Evolutionary conservation across 2,113 vertebrate species (phyloP).

Genomic region (Nipponia nippon): DNA sequence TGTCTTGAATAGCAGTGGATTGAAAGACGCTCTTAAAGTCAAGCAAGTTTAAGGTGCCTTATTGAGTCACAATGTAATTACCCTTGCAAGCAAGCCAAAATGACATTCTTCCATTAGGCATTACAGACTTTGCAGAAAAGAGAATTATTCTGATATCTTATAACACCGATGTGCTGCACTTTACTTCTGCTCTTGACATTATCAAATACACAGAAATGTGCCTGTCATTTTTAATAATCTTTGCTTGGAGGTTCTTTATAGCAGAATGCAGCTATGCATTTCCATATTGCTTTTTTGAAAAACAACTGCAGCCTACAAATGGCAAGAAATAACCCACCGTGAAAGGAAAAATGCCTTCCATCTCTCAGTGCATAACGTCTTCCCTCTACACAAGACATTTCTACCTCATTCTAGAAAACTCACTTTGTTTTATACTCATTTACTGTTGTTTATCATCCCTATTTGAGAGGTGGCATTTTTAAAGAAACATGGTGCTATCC

Average conservation of each 20-base stretch:
- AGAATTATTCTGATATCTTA: not conserved
- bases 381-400: not conserved
- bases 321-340: not conserved
- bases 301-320: not conserved
- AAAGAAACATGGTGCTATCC: not conserved
- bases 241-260: not conserved
- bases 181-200: not conserved
- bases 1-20: not conserved
- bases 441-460: not conserved
- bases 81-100: not conserved
- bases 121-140: not conserved
- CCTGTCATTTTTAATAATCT: constrained; percentile 33
- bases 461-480: not conserved
- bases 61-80: not conserved
- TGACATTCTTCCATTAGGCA: not conserved
- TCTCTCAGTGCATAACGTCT: not conserved
- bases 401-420: constrained; percentile 1
- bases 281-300: not conserved
- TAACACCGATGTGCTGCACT: not conserved
- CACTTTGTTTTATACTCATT: constrained; percentile 9
- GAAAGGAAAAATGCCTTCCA: constrained; percentile 6
- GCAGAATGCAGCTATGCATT: not conserved
- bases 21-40: not conserved
- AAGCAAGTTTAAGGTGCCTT: not conserved
- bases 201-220: constrained; percentile 14